These are phyloP conservation scores for Erynnis tages DNA, from an alignment of 2,888 invertebrate genomes.

Conservation along the genomic window DNA sequence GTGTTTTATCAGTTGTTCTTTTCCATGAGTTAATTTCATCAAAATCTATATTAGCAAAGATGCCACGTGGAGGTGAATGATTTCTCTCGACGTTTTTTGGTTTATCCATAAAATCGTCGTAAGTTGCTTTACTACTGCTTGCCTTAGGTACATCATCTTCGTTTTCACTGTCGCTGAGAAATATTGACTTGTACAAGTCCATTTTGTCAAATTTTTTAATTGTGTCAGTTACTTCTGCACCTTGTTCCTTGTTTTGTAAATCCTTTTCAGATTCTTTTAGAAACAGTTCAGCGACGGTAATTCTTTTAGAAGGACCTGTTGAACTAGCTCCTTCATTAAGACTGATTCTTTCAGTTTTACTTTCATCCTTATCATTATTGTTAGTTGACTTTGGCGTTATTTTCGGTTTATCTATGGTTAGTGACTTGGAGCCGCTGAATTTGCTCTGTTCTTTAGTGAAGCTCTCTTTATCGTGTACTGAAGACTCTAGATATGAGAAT, in stretches of 20 bases:
- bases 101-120: constrained; percentile 50
- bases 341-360: constrained; percentile 27
- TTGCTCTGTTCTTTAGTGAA: constrained; percentile 72
- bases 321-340: neutral
- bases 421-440: constrained; percentile 69
- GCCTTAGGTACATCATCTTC: constrained; percentile 67
- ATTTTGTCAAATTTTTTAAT: constrained; percentile 76
- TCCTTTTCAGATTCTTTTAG: constrained; percentile 69
- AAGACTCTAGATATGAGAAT: constrained; percentile 88
- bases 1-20: constrained; percentile 42
- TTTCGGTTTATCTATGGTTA: constrained; percentile 32
- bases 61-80: constrained; percentile 86
- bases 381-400: constrained; percentile 8
- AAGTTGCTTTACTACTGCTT: constrained; percentile 27
- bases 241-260: constrained; percentile 47
- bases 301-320: constrained; percentile 53
- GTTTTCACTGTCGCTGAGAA: constrained; percentile 89
- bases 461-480: constrained; percentile 79
- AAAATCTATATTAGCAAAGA: constrained; percentile 85
- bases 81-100: constrained; percentile 83
- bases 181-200: constrained; percentile 95
- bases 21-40: constrained; percentile 79
- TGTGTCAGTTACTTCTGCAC: constrained; percentile 56
- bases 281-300: constrained; percentile 74
- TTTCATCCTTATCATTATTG: constrained; percentile 18